phyloP scores from a whole-genome alignment of 2,888 invertebrate genomes.

The Balanococcus diminutus region DNA sequence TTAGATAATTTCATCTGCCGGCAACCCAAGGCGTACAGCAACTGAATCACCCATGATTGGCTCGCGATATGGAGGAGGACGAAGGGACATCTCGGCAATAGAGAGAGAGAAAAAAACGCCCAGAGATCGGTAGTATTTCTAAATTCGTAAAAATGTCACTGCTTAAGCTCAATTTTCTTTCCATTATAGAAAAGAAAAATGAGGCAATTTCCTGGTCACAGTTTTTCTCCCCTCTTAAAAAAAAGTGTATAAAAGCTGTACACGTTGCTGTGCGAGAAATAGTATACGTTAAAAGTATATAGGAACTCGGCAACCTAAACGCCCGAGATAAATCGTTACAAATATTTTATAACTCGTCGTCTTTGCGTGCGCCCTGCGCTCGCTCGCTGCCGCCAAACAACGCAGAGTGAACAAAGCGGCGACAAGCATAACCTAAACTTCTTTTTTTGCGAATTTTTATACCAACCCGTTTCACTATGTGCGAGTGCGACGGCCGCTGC shows the following conservation, averaged over 20 bases:
- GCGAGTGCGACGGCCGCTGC: background rate
- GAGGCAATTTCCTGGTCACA: constrained; percentile 50
- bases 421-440: background rate
- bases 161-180: constrained; percentile 50
- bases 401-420: background rate
- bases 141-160: constrained; percentile 26
- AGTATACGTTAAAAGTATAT: background rate
- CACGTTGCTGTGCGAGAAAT: too few species aligned
- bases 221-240: background rate
- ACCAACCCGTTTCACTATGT: background rate
- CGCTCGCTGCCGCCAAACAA: background rate
- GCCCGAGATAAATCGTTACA: constrained; percentile 46
- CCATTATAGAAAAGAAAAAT: constrained; percentile 50
- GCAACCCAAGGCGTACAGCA: background rate
- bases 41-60: too few species aligned
- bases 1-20: background rate
- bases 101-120: background rate
- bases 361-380: background rate
- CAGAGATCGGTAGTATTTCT: background rate
- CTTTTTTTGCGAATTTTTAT: background rate
- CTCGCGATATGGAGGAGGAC: too few species aligned
- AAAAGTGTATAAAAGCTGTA: too few species aligned
- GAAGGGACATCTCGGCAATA: too few species aligned
- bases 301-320: constrained; percentile 37
- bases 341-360: constrained; percentile 44